Conservation (phyloP, 1,140 invertebrate species). For the Drepana arcuata region DNA sequence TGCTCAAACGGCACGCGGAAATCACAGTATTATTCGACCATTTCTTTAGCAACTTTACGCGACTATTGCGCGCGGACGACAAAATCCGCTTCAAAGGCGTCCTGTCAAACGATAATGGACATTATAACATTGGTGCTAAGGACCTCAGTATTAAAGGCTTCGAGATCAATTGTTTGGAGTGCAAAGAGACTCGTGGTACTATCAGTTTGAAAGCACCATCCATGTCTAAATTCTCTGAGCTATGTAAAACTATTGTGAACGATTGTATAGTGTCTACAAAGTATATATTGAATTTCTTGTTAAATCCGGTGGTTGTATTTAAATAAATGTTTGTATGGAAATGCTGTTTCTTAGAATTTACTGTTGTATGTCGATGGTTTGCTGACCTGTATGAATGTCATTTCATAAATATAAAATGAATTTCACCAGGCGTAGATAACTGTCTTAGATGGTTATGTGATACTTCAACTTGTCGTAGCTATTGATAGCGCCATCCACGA, state of each 20-base stretch:
- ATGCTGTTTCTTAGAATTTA: no score
- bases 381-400: no score
- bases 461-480: no score
- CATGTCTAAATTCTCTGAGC: conserved; percentile 44
- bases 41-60: conserved; percentile 81
- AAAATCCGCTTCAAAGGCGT: conserved; percentile 80
- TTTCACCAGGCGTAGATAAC: no score
- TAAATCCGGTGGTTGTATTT: conserved; percentile 83
- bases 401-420: no score
- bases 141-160: conserved; percentile 74
- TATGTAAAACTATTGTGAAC: conserved; percentile 69
- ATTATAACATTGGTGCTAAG: conserved; percentile 72
- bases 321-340: conserved; percentile 68
- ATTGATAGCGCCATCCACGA: no score
- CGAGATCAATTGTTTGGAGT: conserved; percentile 78
- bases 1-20: conserved; percentile 75
- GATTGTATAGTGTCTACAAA: conserved; percentile 77
- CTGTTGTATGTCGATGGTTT: no score
- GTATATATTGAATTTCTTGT: conserved; percentile 81
- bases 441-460: no score
- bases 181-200: conserved; percentile 72
- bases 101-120: conserved; percentile 58
- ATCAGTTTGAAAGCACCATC: conserved; percentile 56
- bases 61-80: conserved; percentile 77
- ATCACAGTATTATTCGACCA: conserved; percentile 75